Conservation (phyloP, 2,888 invertebrate genomes). For the Apamea anceps region DNA sequence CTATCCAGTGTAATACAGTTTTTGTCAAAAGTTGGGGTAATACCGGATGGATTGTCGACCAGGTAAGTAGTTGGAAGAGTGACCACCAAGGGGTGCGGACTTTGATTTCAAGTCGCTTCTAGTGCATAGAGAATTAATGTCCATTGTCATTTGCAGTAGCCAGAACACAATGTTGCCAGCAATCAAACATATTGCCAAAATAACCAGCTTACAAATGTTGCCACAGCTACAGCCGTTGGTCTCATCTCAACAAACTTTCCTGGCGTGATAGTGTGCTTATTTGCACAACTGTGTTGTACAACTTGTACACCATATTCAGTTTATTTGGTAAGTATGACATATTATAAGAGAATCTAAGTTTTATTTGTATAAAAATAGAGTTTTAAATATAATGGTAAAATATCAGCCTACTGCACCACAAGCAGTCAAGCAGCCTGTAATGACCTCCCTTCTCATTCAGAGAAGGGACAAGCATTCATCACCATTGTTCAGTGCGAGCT, state of each 20-base stretch:
- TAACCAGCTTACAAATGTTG: too few relatives aligned
- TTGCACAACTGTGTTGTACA: background rate
- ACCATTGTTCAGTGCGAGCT: too few relatives aligned
- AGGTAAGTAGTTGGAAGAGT: too few relatives aligned
- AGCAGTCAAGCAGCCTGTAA: background rate
- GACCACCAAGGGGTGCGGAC: background rate
- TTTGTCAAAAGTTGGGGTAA: background rate
- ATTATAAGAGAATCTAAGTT: background rate
- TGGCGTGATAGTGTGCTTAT: background rate
- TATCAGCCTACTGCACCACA: background rate
- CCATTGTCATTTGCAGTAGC: background rate
- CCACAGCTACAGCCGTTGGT: background rate
- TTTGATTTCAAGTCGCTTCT: background rate
- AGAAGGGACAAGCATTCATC: background rate
- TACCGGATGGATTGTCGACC: too few relatives aligned
- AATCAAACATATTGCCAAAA: too few relatives aligned
- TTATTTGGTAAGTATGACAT: too few relatives aligned
- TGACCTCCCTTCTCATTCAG: background rate
- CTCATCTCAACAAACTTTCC: background rate
- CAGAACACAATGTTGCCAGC: too few relatives aligned
- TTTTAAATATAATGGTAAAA: background rate
- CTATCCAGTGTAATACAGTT: background rate
- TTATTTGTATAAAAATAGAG: background rate
- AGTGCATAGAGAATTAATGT: background rate
- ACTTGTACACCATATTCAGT: background rate